A percentile compares a stretch with the other conserved stretches of the same genome.
phyloP scores from a whole-genome alignment of 2,113 vertebrate species.

The Scartelaos histophorus region DNA sequence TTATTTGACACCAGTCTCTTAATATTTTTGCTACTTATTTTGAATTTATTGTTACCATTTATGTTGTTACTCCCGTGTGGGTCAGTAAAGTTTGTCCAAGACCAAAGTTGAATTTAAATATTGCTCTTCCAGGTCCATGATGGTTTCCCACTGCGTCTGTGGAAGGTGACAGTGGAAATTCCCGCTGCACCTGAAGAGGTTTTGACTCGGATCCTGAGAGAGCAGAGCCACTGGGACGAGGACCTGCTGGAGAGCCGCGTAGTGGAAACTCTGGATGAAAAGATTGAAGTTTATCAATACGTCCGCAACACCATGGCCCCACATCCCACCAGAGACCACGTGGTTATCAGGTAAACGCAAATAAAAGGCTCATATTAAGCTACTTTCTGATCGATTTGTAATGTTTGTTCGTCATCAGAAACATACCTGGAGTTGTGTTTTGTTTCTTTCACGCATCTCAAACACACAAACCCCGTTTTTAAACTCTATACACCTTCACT shows the following conservation, averaged over 20 bases:
- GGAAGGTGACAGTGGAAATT: conserved; percentile 91
- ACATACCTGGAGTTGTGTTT: too few relatives aligned
- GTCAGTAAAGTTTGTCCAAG: too few relatives aligned
- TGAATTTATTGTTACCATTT: too few relatives aligned
- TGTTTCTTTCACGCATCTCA: too few relatives aligned
- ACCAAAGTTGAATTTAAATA: neutral
- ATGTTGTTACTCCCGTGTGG: too few relatives aligned
- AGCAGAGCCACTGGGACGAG: conserved; percentile 93
- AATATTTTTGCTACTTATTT: too few relatives aligned
- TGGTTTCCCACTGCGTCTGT: conserved; percentile 86
- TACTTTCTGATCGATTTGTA: too few relatives aligned
- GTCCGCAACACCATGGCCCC: conserved; percentile 93
- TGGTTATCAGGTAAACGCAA: conserved; percentile 86
- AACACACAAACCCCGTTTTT: too few relatives aligned
- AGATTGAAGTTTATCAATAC: conserved; percentile 92
- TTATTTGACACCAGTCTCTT: too few relatives aligned
- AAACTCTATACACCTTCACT: too few relatives aligned
- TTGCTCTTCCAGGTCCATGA: conserved; percentile 84
- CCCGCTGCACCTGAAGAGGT: conserved; percentile 86
- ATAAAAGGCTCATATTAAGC: neutral
- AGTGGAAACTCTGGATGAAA: conserved; percentile 85
- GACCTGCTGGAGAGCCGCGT: conserved; percentile 92
- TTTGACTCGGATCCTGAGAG: conserved; percentile 86
- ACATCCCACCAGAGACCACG: conserved; percentile 88
- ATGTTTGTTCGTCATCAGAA: too few relatives aligned